These are phyloP conservation scores for Cantharis flavilabris DNA, from an alignment of 2,888 invertebrate species.

Conservation along the genomic window DNA sequence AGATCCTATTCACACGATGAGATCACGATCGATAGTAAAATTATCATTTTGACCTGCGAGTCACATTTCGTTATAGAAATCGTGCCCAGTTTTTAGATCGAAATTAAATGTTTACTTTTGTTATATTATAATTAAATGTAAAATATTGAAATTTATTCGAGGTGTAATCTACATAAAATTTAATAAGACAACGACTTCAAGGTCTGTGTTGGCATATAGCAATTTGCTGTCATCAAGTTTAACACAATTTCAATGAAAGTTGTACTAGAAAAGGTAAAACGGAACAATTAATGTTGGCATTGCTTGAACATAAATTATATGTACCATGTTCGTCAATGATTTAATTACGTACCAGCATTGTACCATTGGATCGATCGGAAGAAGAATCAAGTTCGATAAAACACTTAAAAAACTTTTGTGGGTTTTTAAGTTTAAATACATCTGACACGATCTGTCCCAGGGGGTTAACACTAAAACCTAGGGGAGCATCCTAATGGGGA, in stretches of 20 bases:
- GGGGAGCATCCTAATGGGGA: slow-evolving; percentile 5
- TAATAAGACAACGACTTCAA: neutral
- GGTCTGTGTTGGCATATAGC: neutral
- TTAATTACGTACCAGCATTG: neutral
- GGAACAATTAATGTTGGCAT: neutral
- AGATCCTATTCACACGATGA: neutral
- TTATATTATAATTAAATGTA: neutral
- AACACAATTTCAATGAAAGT: slow-evolving; percentile 8
- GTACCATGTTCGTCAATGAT: neutral
- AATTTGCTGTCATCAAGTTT: neutral
- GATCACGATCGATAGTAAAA: neutral
- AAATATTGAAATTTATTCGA: slow-evolving; percentile 1
- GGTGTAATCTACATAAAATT: neutral
- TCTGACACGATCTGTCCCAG: slow-evolving; percentile 17
- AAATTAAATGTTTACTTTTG: neutral
- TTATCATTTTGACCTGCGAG: neutral
- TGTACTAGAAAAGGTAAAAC: neutral
- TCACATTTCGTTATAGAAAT: neutral
- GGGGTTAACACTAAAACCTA: slow-evolving; percentile 2
- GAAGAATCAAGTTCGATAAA: neutral
- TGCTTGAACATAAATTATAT: neutral
- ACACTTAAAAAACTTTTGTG: neutral
- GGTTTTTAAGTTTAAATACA: slow-evolving; percentile 24
- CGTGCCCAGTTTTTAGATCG: neutral
- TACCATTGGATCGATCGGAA: neutral